A percentile compares a stretch with the other conserved stretches of the same genome.
phyloP scores from a whole-genome alignment of 2,113 vertebrate species.

The Trichechus manatus region DNA sequence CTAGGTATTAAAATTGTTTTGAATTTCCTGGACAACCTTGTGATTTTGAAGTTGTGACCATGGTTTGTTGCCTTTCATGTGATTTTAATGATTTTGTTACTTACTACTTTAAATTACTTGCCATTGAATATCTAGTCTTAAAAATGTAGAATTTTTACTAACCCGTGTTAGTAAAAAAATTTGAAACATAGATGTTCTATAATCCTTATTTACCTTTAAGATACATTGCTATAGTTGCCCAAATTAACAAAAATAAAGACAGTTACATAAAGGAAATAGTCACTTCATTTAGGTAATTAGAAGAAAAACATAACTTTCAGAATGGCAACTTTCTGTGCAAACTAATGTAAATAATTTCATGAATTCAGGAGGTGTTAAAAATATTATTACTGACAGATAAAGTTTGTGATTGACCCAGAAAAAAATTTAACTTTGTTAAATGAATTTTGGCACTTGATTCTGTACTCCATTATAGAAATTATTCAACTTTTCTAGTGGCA shows the following conservation, averaged over 20 bases:
- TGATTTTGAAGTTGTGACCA: neutral
- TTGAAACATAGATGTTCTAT: neutral
- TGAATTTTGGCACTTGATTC: constrained; percentile 22
- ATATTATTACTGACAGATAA: neutral
- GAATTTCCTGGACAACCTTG: neutral
- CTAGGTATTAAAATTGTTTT: constrained; percentile 40
- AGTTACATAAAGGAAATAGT: neutral
- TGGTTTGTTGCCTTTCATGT: constrained; percentile 34
- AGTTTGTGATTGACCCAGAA: constrained; percentile 29
- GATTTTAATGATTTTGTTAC: neutral
- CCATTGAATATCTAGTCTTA: constrained; percentile 9
- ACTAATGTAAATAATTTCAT: constrained; percentile 55
- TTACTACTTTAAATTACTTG: constrained; percentile 51
- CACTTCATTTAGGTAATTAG: neutral
- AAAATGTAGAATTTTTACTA: constrained; percentile 42
- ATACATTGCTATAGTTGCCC: constrained; percentile 45
- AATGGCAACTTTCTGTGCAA: constrained; percentile 16
- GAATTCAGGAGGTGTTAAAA: constrained; percentile 51
- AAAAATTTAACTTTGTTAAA: constrained; percentile 55
- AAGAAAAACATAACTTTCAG: constrained; percentile 18
- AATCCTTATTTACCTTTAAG: constrained; percentile 28
- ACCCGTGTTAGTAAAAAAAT: neutral
- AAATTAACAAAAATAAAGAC: neutral
- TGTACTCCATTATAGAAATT: constrained; percentile 48
- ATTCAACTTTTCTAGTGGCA: neutral